Conservation (phyloP, 1,140 invertebrate genomes). For the Trichoplusia ni region DNA sequence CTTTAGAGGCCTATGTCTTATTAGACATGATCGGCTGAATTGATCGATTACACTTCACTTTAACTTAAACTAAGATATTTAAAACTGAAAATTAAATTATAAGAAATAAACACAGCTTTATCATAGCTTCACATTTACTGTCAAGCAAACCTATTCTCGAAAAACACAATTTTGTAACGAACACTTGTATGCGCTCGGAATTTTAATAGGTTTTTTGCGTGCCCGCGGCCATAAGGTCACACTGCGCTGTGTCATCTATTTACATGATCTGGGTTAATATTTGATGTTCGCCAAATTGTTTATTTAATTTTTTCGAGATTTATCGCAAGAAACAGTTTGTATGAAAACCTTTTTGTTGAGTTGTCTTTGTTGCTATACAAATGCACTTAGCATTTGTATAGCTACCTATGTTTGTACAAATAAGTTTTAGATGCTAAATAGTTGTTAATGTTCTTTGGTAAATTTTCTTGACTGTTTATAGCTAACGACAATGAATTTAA, state of each 20-base stretch:
- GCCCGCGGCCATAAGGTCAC: slow-evolving; percentile 15
- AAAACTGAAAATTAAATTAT: background rate
- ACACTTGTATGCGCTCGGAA: slow-evolving; percentile 5
- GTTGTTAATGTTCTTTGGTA: too few species aligned
- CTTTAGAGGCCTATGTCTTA: too few species aligned
- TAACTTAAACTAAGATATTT: background rate
- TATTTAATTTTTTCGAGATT: background rate
- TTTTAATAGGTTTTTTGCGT: slow-evolving; percentile 22
- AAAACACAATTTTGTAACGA: slow-evolving; percentile 19
- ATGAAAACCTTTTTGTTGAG: background rate
- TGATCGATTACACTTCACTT: too few species aligned
- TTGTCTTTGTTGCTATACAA: too few species aligned
- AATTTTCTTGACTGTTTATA: too few species aligned
- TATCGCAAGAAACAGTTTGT: background rate
- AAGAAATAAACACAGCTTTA: background rate
- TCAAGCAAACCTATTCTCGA: background rate
- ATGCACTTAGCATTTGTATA: too few species aligned
- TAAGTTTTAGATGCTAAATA: too few species aligned
- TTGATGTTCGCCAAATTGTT: slow-evolving; percentile 10
- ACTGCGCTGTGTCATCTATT: slow-evolving; percentile 17
- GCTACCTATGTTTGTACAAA: too few species aligned
- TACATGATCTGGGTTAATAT: slow-evolving; percentile 20
- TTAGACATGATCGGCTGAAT: too few species aligned
- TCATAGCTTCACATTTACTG: background rate
- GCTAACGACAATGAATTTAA: too few species aligned